These are phyloP conservation scores for Oikopleura vanhoeffeni DNA, from an alignment of 23 tunicate genomes.

Conservation along the genomic window DNA sequence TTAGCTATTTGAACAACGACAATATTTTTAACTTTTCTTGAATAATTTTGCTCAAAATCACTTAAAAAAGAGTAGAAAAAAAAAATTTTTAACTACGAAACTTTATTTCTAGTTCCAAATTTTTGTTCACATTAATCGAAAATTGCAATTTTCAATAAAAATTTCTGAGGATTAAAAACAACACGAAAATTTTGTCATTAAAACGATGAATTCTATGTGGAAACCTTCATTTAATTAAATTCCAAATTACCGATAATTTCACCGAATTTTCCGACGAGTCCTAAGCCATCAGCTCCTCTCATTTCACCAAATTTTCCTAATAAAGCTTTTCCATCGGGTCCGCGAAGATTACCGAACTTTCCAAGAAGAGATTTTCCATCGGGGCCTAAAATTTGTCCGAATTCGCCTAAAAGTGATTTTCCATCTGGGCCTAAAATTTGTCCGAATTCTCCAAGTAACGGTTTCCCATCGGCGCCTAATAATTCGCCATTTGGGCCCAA, in stretches of 20 bases:
- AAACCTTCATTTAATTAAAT: too few species aligned
- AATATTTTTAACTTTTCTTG: too few species aligned
- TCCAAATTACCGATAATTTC: background rate
- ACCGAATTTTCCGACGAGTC: background rate
- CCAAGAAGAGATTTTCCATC: slow-evolving; percentile 2
- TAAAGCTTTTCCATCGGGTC: background rate
- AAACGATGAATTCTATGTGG: too few species aligned
- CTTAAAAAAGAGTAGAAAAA: too few species aligned
- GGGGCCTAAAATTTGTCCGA: background rate
- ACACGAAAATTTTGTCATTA: too few species aligned
- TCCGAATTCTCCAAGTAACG: background rate
- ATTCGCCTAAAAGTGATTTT: background rate
- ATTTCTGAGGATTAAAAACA: too few species aligned
- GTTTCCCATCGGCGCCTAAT: background rate
- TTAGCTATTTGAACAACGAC: too few species aligned
- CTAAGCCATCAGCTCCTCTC: background rate
- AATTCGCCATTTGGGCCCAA: background rate
- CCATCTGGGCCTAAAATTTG: background rate
- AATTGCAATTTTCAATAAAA: too few species aligned
- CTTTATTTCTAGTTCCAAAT: too few species aligned
- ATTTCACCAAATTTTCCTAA: background rate
- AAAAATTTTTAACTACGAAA: too few species aligned
- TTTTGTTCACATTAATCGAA: too few species aligned
- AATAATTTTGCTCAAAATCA: too few species aligned
- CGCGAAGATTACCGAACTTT: background rate